Evolutionary conservation across 2,113 vertebrate species (phyloP), one percentile per base, ranked within the genome.

Genomic region (Bujurquina vittata): DNA sequence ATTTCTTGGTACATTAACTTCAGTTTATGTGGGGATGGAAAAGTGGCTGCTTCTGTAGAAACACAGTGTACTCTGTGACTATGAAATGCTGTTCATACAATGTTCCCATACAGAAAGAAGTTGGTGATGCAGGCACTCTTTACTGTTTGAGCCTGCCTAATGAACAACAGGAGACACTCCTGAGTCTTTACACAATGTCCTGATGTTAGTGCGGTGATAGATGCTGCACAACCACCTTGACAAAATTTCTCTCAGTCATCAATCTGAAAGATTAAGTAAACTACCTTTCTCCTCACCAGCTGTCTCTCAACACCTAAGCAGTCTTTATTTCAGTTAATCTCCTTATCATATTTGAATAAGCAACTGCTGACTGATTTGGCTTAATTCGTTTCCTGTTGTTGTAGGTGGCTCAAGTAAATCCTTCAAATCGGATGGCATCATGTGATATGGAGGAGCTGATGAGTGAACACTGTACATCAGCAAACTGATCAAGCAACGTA

Each of bases 1-100:
- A 91, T 89, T 89, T 91, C 86, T 89, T 89, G 84, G 77, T 94
- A 92, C 89, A 93, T 90, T 57, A 65, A 88, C 82, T 85, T 92
- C 69, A 81, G 87, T 89, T 82, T 81, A 93, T 4, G 76, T 87
- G 88, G 87, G 29, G 85, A 89, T 23, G 79, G 84, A 86, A 90
- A 90, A 81, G 75, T 89, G 81, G 83, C 76, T 60, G 79, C 67
- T 74, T 61, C 59, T 76, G 88, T 84, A 82, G 74, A 87, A 90
- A 89, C 86, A 88, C 80, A 79, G 83, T 81, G 83, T 84, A 80
- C 69, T 81, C 40, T 65, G 46, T 83, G 67, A 87, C 77, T 79
- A 88, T 80, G 49, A 92, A 92, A 90, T 77, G 26, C 61, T 76
- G 55, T 72, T 80, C 73, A 54, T 54, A 69, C 52, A 79, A 49